phyloP scores from a whole-genome alignment of 1,140 invertebrate species.

The Bemisia tabaci region DNA sequence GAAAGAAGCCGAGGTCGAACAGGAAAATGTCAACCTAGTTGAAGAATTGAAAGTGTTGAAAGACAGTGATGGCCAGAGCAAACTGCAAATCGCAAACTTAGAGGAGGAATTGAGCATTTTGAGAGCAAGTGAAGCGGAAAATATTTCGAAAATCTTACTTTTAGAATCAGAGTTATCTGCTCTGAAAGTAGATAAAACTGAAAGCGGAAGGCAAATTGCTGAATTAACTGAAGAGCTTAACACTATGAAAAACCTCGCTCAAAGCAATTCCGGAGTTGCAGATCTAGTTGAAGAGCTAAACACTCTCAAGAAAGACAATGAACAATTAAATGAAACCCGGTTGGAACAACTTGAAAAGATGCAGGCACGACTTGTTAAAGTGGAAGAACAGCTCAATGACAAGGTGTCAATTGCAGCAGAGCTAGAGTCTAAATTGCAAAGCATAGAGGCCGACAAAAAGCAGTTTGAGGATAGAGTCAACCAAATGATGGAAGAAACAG shows the following conservation, averaged over 20 bases:
- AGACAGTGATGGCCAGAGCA: no score
- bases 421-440: neutral
- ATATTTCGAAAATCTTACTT: no score
- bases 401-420: neutral
- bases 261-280: no score
- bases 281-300: neutral
- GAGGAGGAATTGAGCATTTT: no score
- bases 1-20: no score
- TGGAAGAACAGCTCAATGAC: neutral
- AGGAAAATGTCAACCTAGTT: no score
- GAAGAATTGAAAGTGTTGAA: no score
- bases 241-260: no score
- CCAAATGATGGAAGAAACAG: neutral
- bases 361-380: neutral
- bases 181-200: no score
- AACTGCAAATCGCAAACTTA: no score
- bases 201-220: neutral
- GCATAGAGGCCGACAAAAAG: neutral
- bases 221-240: neutral
- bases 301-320: neutral
- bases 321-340: neutral
- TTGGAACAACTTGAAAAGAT: neutral
- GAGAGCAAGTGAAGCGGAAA: no score
- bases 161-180: no score
- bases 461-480: neutral